Evolutionary conservation across 2,888 invertebrate species (phyloP), one percentile per base, ranked within the genome.

Genomic region (Zelleria hepariella): DNA sequence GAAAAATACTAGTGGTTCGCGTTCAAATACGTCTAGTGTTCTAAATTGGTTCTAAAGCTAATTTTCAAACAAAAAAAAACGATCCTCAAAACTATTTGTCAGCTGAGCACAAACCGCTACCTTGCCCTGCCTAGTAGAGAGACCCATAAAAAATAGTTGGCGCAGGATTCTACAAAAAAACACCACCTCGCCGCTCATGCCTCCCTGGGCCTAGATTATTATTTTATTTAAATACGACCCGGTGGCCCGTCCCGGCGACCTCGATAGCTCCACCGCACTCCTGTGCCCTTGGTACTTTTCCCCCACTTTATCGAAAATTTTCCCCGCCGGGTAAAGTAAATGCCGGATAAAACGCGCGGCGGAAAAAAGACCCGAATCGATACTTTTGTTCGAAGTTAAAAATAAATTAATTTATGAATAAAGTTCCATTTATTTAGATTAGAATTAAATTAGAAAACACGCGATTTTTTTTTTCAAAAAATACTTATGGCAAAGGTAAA

Each of bases 291-390:
- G 66, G 81, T 83, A 74, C 65, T 70, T 77, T 81, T 82, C 78
- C 80, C 80, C 80, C 80, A 82, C 77, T 79, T 77, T 79, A 80
- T 78, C 73, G 80, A 81, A 82, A 77, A 64, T 72, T 78, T 42
- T 75, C 74, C 76, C 77, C 75, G 78, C 73, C 32, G 32, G 15
- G 1, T n/a, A 15, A 2, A 10, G 32, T 15, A 5, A 15, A 10
- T 42, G 4, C 32, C 32, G 67, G 68, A 32, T n/a, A n/a, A n/a
- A n/a, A n/a, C n/a, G n/a, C n/a, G n/a, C n/a, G n/a, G 32, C 32
- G 10, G 32, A 42, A 42, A 42, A 42, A 42, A 3, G 32, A 42
- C 10, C 32, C 32, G 15, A 42, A 42, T 42, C 32, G 32, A 15
- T 15, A 15, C 1, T 10, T 32, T 32, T 42, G 15, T 42, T 42